Evolutionary conservation across 53 echinoderm and acorn worm genomes (phyloP), one percentile per base, ranked within the genome.

Genomic region (Luidia sarsii): DNA sequence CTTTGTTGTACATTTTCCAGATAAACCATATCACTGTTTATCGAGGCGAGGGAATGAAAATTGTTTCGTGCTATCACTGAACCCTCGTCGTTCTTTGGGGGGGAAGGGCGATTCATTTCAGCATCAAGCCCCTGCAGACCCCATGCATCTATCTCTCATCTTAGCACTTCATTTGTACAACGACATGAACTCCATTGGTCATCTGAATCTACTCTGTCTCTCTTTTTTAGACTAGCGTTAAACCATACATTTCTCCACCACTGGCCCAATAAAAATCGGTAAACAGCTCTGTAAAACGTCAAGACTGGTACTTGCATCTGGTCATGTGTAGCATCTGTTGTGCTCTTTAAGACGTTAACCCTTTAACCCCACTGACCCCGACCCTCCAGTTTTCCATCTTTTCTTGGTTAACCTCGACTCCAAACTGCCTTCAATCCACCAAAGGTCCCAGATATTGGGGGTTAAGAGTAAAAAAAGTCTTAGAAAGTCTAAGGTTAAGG

Each of bases 1-100:
- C 77, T 57, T 57, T 77, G 77, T 45, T 77, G 77, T 77, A 77
- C 77, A 77, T 77, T 77, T 77, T 61, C n/a, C 32, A 60, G 61
- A 77, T 36, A 61, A 46, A 29, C 39, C 31, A 77, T 61, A 36
- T 77, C 75, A 39, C 54, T 16, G 59, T 75, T 39, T 39, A 6
- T 33, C 29, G 77, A 77, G n/a, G 64, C 19, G 21, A n/a, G 3
- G 2, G 11, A 19, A 37, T 64, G 16, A 20, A 14, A 7, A 38
- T 36, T 38, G 20, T 53, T 53, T 53, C 20, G 5, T 20, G 4
- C 11, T 20, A 53, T 5, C 18, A 9, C 11, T 53, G 4, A 20
- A 19, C 22, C 35, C 9, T n/a, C 3, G 1, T 35, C 6, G 7
- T 57, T 57, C 16, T 57, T n/a, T n/a, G n/a, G n/a, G n/a, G n/a